These are phyloP conservation scores for Anisognathus igniventris DNA, from an alignment of 2,797 vertebrate species.

Conservation along the genomic window DNA sequence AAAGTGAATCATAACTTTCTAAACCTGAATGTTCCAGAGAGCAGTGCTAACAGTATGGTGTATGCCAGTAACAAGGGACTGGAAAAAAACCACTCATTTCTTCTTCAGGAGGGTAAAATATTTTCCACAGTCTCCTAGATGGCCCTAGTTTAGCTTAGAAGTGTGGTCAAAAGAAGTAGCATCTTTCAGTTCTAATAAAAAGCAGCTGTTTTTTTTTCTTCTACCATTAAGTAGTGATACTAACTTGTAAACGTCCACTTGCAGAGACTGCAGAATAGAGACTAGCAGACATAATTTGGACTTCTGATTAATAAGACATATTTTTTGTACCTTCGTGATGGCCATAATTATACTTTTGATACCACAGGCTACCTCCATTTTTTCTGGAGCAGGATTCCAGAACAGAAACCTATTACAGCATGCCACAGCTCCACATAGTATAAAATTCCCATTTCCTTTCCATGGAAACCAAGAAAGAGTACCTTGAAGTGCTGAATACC, in stretches of 20 bases:
- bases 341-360: background rate
- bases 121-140: conserved; percentile 8
- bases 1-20: conserved; percentile 13
- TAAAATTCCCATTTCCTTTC: background rate
- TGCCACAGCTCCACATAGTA: background rate
- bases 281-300: background rate
- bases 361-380: background rate
- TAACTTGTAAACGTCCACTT: background rate
- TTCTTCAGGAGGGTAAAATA: background rate
- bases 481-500: background rate
- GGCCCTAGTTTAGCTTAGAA: background rate
- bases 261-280: background rate
- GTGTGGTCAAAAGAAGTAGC: background rate
- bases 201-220: background rate
- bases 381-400: background rate
- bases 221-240: background rate
- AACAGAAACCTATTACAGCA: background rate
- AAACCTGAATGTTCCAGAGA: conserved; percentile 19
- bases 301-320: background rate
- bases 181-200: background rate
- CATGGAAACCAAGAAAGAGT: background rate
- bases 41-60: background rate
- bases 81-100: background rate
- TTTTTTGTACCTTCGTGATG: background rate
- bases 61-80: background rate